Conservation (phyloP, 2,888 invertebrate species). For the Heliconius aoede region DNA sequence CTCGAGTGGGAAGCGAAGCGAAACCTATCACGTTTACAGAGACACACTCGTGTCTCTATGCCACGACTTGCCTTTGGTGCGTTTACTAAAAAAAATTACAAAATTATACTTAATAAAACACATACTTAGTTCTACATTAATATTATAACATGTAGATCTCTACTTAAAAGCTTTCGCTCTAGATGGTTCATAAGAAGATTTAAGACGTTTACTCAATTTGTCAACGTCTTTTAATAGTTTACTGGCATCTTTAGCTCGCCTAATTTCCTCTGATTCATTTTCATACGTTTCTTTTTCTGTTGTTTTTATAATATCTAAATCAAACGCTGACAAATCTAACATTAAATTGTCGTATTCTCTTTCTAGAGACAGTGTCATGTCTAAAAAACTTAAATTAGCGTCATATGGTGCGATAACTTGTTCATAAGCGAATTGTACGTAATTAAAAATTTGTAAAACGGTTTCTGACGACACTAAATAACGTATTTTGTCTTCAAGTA, state of each 20-base stretch:
- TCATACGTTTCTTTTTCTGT: conserved; percentile 74
- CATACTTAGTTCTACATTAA: no score
- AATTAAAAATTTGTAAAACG: conserved; percentile 84
- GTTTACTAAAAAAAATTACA: no score
- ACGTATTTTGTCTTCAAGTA: conserved; percentile 75
- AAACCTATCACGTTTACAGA: no score
- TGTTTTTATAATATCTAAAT: conserved; percentile 66
- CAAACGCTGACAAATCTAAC: conserved; percentile 70
- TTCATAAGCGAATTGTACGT: conserved; percentile 87
- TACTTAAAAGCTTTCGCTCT: conserved; percentile 51
- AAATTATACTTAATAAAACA: no score
- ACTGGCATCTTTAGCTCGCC: conserved; percentile 67
- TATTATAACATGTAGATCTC: not conserved
- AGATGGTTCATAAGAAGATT: conserved; percentile 69
- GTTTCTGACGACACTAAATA: conserved; percentile 83
- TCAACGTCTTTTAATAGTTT: conserved; percentile 73
- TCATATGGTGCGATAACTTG: conserved; percentile 85
- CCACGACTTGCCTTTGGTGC: no score
- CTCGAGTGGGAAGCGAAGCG: no score
- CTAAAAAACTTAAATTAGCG: conserved; percentile 81
- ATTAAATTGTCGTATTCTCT: conserved; percentile 73
- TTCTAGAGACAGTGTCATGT: conserved; percentile 86
- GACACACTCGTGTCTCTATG: no score
- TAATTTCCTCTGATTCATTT: conserved; percentile 62
- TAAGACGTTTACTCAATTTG: conserved; percentile 70